Conservation (phyloP, 2,113 vertebrate species). For the Python bivittatus region DNA sequence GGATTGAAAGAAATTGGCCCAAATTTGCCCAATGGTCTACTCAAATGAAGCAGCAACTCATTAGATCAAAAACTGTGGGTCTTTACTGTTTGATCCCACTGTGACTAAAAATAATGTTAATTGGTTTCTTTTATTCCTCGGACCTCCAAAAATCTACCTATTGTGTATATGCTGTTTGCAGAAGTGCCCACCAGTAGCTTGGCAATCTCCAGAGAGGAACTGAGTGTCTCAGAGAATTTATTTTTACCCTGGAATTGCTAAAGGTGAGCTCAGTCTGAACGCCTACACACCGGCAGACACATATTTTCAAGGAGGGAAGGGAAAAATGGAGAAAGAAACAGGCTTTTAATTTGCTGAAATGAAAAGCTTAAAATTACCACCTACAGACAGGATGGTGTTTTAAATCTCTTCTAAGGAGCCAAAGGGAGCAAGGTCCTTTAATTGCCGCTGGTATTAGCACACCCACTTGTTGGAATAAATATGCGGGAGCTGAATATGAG, state of each 20-base stretch:
- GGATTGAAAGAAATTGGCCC: background rate
- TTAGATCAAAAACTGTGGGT: background rate
- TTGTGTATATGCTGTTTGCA: conserved; percentile 1
- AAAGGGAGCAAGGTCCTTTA: conserved; percentile 60
- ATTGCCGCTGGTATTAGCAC: conserved; percentile 53
- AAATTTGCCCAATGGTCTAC: background rate
- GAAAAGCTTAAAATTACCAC: conserved; percentile 65
- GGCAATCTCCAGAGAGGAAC: conserved; percentile 59
- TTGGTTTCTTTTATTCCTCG: background rate
- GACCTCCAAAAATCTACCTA: conserved; percentile 17
- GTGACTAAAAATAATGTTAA: background rate
- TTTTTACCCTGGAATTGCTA: conserved; percentile 58
- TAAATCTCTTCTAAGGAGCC: conserved; percentile 54
- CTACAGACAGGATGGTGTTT: conserved; percentile 61
- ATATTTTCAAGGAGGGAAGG: background rate
- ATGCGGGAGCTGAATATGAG: background rate
- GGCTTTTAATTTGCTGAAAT: conserved; percentile 54
- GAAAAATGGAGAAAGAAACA: conserved; percentile 18
- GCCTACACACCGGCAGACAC: conserved; percentile 51
- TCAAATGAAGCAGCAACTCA: background rate
- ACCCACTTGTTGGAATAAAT: conserved; percentile 42
- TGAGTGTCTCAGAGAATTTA: conserved; percentile 65
- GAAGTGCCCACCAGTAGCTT: conserved; percentile 26
- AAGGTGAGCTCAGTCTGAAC: conserved; percentile 69
- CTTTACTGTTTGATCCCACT: background rate